A percentile compares a stretch with the other conserved stretches of the same genome.
phyloP scores from a whole-genome alignment of 1,140 invertebrate species.

The Pogonus chalceus region DNA sequence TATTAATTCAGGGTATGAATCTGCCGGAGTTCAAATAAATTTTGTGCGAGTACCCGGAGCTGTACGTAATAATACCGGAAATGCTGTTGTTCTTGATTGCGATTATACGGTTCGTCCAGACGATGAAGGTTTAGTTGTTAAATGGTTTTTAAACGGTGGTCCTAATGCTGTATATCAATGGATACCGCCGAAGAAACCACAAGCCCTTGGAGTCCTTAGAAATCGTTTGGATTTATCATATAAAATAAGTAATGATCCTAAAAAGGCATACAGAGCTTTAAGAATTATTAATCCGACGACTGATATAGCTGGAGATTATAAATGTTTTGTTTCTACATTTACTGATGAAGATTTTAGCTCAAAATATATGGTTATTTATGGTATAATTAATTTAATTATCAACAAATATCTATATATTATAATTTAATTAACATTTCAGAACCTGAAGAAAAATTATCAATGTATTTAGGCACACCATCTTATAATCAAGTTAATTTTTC shows the following conservation, averaged over 20 bases:
- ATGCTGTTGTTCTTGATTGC: conserved; percentile 53
- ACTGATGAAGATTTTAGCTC: conserved; percentile 45
- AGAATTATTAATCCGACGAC: conserved; percentile 53
- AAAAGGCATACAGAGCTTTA: conserved; percentile 53
- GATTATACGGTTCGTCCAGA: conserved; percentile 46
- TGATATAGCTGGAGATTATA: conserved; percentile 54
- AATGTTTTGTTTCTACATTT: conserved; percentile 54
- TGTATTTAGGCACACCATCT: conserved; percentile 18
- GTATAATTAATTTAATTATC: conserved; percentile 32
- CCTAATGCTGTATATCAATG: conserved; percentile 55
- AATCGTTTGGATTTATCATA: conserved; percentile 50
- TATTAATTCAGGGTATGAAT: conserved; percentile 6
- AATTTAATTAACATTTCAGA: too few relatives aligned
- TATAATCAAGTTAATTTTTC: conserved; percentile 34
- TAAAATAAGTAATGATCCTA: conserved; percentile 44
- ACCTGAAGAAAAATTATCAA: conserved; percentile 23
- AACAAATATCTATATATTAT: too few relatives aligned
- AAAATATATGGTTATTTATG: conserved; percentile 54
- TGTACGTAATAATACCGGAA: conserved; percentile 45
- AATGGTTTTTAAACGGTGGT: conserved; percentile 55
- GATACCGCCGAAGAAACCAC: conserved; percentile 46
- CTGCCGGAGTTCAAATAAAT: conserved; percentile 40
- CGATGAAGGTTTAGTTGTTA: conserved; percentile 49
- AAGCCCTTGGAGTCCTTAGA: conserved; percentile 36
- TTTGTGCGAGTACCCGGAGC: conserved; percentile 45